Evolutionary conservation across 2,797 vertebrate species (phyloP), one percentile per base, ranked within the genome.

Genomic region (Lacerta agilis): DNA sequence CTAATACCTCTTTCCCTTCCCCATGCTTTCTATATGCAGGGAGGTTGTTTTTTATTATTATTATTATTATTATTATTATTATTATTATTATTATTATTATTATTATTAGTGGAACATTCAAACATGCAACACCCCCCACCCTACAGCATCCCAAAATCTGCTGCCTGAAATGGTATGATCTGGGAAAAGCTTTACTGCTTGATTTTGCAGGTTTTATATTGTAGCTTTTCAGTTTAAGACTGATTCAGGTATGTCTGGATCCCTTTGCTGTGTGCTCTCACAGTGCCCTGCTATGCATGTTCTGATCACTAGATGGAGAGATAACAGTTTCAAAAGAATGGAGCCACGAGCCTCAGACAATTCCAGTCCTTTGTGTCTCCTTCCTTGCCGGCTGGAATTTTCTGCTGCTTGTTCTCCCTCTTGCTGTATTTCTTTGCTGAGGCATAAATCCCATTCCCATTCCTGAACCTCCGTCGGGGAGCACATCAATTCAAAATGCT

Each of bases 251-350:
- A 27, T 20, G 41, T 61, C 38, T 18, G 55, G 25, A 9, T 61
- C 67, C 11, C 71, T 55, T 79, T 17, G 45, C 64, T 17, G 15
- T 13, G 13, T 67, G 79, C 90, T 84, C 71, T 67, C 61, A 43
- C 49, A 3, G 75, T 49, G 13, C 0, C 66, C 91, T 95, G 94
- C 92, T 92, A 94, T 94, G 87, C 93, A 41, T 58, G 85, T 80
- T 77, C 86, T 10, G 86, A 92, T 91, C 94, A 90, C 94, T 95
- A 95, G 94, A 94, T 94, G 94, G 94, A 91, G 94, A 95, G 94
- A 94, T 27, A 92, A 91, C 89, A 94, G 93, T 61, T 95, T 92
- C 0, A 23, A 91, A 92, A 67, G 91, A 88, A 84, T 29, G 0
- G 79, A n/a, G 43, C 33, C 79, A 81, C 73, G 79, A 7, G 20